These are phyloP conservation scores for Siderastrea radians DNA, from an alignment of 92 coral and sea anemone species.

Conservation along the genomic window DNA sequence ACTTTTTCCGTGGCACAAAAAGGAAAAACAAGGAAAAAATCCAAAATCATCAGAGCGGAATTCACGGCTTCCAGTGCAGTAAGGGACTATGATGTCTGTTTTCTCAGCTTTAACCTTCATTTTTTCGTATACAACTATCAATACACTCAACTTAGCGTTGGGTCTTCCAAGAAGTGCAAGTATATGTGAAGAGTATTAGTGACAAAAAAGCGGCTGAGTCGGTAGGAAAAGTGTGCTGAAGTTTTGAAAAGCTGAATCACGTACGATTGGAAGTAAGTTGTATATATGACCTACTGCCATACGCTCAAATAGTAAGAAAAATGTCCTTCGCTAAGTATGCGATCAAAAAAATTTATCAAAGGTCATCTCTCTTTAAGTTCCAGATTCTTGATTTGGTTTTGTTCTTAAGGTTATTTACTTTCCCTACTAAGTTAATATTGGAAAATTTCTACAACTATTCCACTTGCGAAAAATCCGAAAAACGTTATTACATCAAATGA, in stretches of 20 bases:
- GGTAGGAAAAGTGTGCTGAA: not conserved
- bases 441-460: too few relatives aligned
- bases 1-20: not conserved
- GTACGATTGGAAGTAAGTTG: too few relatives aligned
- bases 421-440: too few relatives aligned
- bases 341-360: not conserved
- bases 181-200: not conserved
- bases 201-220: not conserved
- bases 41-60: too few relatives aligned
- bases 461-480: too few relatives aligned
- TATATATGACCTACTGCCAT: not conserved
- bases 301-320: not conserved
- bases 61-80: too few relatives aligned
- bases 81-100: not conserved
- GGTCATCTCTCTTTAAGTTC: not conserved
- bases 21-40: too few relatives aligned
- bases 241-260: too few relatives aligned
- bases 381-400: not conserved
- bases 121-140: conserved; percentile 5
- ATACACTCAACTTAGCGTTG: not conserved
- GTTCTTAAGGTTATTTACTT: not conserved
- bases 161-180: not conserved
- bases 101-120: not conserved
- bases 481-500: too few relatives aligned
- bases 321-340: not conserved